Conservation (phyloP, 2,797 vertebrate genomes). For the Pteronotus mesoamericanus region DNA sequence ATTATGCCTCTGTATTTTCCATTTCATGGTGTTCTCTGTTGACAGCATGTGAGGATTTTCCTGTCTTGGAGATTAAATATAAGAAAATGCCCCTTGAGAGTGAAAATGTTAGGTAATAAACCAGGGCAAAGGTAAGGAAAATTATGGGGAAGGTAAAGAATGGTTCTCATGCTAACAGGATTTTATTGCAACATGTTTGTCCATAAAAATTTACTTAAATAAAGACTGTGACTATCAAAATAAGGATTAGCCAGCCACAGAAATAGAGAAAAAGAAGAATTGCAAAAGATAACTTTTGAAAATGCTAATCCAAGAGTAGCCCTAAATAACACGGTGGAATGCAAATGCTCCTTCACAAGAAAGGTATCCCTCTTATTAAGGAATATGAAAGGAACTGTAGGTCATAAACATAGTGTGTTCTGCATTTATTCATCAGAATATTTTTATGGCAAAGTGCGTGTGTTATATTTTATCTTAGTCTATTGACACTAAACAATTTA, state of each 20-base stretch:
- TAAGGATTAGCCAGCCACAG: background rate
- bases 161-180: background rate
- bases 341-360: background rate
- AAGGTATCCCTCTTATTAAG: background rate
- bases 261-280: background rate
- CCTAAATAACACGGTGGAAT: background rate
- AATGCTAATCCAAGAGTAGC: background rate
- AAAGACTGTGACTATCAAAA: background rate
- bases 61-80: conserved; percentile 8
- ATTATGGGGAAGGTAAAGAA: background rate
- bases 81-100: background rate
- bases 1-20: background rate
- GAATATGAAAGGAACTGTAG: background rate
- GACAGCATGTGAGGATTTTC: background rate
- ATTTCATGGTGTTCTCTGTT: background rate
- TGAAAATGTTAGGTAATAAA: background rate
- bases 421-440: background rate
- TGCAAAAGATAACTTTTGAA: background rate
- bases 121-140: background rate
- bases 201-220: conserved; percentile 3
- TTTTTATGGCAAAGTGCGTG: background rate
- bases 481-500: conserved; percentile 8
- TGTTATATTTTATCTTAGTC: background rate
- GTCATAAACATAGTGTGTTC: background rate
- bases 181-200: background rate